Conservation (phyloP, 2,113 vertebrate genomes). For the Sphyrna mokarran region DNA sequence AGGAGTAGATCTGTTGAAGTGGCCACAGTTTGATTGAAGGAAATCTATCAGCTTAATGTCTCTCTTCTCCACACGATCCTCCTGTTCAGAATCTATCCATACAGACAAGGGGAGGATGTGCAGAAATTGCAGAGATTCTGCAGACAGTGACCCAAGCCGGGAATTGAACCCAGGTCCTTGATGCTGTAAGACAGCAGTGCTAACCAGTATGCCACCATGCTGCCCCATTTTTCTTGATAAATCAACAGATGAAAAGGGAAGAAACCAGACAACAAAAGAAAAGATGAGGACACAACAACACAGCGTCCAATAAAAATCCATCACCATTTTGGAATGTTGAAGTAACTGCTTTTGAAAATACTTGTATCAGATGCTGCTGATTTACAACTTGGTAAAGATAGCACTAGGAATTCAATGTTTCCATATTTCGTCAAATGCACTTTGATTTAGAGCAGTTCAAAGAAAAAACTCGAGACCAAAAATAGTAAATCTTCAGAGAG, state of each 20-base stretch:
- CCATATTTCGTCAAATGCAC: neutral
- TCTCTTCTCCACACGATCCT: neutral
- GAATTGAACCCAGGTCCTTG: too few relatives aligned
- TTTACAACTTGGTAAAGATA: conserved; percentile 9
- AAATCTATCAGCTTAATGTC: neutral
- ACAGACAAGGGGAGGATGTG: too few relatives aligned
- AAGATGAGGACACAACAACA: neutral
- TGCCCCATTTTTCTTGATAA: neutral
- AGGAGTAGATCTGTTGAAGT: neutral
- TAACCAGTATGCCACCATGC: too few relatives aligned
- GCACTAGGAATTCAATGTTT: neutral
- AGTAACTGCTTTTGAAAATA: neutral
- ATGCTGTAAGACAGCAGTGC: too few relatives aligned
- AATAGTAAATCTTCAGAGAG: neutral
- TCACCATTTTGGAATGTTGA: neutral
- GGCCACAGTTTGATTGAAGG: neutral
- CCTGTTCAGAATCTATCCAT: neutral
- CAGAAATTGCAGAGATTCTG: too few relatives aligned
- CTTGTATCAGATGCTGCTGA: neutral
- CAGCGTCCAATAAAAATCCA: neutral
- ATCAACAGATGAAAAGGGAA: neutral
- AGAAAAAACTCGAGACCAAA: neutral
- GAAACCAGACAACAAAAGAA: neutral
- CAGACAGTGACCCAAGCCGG: too few relatives aligned
- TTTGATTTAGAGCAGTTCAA: conserved; percentile 5